A percentile compares a stretch with the other conserved stretches of the same genome.
phyloP scores from a whole-genome alignment of 92 coral and sea anemone species.

The Umimayanthus chanpuru region DNA sequence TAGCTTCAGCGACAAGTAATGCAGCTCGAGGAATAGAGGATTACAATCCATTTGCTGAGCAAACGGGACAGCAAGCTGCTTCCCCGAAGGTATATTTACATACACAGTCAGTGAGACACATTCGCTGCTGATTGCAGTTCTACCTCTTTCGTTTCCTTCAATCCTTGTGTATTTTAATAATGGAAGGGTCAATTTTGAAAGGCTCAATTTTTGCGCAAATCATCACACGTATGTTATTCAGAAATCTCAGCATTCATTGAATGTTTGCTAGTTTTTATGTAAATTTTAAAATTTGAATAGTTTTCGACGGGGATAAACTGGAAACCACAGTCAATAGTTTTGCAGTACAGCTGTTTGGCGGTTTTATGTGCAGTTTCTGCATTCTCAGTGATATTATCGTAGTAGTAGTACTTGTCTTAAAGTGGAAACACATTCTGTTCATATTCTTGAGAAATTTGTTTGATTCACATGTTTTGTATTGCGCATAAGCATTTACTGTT shows the following conservation, averaged over 20 bases:
- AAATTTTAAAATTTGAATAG: background rate
- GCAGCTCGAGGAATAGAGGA: constrained; percentile 92
- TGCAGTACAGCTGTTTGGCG: background rate
- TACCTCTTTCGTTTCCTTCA: background rate
- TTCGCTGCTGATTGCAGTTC: background rate
- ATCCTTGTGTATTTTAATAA: background rate
- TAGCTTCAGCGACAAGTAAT: constrained; percentile 83
- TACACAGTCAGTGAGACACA: background rate
- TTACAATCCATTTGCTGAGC: constrained; percentile 97
- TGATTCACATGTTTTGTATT: no score
- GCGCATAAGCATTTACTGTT: no score
- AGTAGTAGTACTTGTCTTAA: background rate
- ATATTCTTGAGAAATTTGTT: no score
- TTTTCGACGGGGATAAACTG: background rate
- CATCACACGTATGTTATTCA: background rate
- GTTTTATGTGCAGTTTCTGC: background rate
- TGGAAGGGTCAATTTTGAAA: background rate
- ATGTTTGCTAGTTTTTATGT: background rate
- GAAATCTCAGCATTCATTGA: background rate
- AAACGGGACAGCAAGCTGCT: constrained; percentile 51
- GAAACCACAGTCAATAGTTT: background rate
- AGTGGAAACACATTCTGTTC: background rate
- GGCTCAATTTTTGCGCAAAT: background rate
- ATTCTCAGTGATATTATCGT: background rate
- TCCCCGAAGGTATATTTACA: constrained; percentile 40